phyloP scores from a whole-genome alignment of 2,888 invertebrate genomes.

The Syritta pipiens region DNA sequence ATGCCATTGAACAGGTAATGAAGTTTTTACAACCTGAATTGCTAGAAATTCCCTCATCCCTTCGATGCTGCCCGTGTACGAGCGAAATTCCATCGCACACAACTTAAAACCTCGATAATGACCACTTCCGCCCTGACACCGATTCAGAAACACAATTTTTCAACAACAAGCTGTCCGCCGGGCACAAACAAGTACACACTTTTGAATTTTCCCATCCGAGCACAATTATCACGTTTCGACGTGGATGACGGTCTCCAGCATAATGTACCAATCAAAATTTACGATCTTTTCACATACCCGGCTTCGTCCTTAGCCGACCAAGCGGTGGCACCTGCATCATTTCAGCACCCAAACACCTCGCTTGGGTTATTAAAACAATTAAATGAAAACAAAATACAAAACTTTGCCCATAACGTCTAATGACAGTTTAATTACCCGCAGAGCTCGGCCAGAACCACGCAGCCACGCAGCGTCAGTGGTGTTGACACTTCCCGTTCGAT shows the following conservation, averaged over 20 bases:
- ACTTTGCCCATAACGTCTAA: conserved; percentile 61
- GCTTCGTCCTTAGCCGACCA: too few relatives aligned
- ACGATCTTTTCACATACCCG: conserved; percentile 55
- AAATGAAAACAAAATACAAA: conserved; percentile 63
- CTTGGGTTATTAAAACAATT: conserved; percentile 65
- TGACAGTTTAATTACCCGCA: conserved; percentile 69
- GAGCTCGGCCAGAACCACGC: conserved; percentile 20
- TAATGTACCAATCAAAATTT: conserved; percentile 55
- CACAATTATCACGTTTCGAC: conserved; percentile 41
- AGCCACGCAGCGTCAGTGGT: conserved; percentile 20
- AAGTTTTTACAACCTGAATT: not conserved
- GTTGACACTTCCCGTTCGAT: conserved; percentile 65
- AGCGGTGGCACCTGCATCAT: conserved; percentile 60
- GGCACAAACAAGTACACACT: not conserved
- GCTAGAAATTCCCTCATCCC: too few relatives aligned
- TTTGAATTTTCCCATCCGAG: conserved; percentile 28
- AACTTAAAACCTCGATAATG: conserved; percentile 16
- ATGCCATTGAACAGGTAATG: conserved; percentile 8
- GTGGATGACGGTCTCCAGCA: conserved; percentile 39
- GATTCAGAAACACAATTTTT: not conserved
- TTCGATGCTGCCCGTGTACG: too few relatives aligned
- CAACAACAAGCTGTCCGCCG: too few relatives aligned
- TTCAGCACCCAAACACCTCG: conserved; percentile 64
- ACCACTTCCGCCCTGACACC: conserved; percentile 19
- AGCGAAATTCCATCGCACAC: not conserved